A percentile compares a stretch with the other conserved stretches of the same genome.
Evolutionary conservation across 1,140 invertebrate genomes (phyloP).

Genomic region (Formica exsecta): DNA sequence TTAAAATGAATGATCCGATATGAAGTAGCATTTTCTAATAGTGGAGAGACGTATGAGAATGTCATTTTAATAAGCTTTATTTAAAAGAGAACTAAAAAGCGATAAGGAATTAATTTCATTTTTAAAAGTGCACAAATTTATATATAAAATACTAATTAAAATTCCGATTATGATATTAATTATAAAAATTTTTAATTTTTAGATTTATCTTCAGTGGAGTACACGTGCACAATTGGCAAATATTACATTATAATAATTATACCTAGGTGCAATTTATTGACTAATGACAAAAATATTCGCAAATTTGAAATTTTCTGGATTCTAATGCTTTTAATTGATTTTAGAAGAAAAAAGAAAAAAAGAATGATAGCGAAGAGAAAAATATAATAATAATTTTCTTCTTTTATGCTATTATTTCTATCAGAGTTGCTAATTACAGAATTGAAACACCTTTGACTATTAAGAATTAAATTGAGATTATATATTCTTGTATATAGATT

Average conservation of each 20-base stretch:
- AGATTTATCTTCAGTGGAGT: background rate
- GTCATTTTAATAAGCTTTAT: background rate
- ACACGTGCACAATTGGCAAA: background rate
- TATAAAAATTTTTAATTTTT: background rate
- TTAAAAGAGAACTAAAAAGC: background rate
- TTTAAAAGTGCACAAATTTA: background rate
- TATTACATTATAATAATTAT: background rate
- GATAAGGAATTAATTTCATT: background rate
- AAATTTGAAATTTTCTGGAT: background rate
- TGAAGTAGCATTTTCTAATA: background rate
- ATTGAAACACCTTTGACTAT: background rate
- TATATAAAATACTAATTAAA: background rate
- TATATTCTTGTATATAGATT: conserved; percentile 21
- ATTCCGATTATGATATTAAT: background rate
- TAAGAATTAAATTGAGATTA: background rate
- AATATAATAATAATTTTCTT: background rate
- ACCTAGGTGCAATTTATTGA: background rate
- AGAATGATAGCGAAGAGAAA: background rate
- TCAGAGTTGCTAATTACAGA: background rate
- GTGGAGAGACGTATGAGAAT: background rate
- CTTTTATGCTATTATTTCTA: background rate
- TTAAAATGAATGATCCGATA: background rate
- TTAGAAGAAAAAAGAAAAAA: background rate
- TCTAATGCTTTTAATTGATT: background rate
- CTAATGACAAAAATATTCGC: background rate